Evolutionary conservation across 2,113 vertebrate genomes (phyloP).

Genomic region (Panthera tigris): DNA sequence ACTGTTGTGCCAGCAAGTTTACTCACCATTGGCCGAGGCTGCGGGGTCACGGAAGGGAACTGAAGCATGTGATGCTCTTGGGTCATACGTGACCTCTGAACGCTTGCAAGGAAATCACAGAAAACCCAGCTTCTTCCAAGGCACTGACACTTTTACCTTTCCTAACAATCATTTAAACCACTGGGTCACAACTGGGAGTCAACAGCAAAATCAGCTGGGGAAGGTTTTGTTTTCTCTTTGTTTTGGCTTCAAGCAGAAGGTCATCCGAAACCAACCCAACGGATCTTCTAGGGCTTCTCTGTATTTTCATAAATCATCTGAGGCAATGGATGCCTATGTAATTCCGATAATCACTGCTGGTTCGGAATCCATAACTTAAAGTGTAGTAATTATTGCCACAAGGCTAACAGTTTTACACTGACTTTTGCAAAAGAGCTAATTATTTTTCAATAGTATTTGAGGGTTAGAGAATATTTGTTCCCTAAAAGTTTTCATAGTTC

Average conservation of each 20-base stretch:
- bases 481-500: not conserved
- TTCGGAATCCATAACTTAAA: not conserved
- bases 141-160: not conserved
- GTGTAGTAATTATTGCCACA: not conserved
- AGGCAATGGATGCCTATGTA: not conserved
- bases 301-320: not conserved
- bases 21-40: not conserved
- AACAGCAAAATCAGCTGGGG: not conserved
- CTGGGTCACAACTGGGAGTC: not conserved
- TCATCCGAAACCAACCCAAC: not conserved
- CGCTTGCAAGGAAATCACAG: not conserved
- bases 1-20: not conserved
- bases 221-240: not conserved
- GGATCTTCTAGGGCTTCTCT: not conserved
- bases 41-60: not conserved
- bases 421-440: not conserved
- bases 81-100: not conserved
- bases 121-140: not conserved
- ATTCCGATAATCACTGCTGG: not conserved
- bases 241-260: not conserved
- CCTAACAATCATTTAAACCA: not conserved
- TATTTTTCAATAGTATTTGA: not conserved
- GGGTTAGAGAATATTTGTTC: not conserved
- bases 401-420: not conserved
- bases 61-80: accelerated